phyloP scores from a whole-genome alignment of 2,113 vertebrate genomes.

The Martes martes region DNA sequence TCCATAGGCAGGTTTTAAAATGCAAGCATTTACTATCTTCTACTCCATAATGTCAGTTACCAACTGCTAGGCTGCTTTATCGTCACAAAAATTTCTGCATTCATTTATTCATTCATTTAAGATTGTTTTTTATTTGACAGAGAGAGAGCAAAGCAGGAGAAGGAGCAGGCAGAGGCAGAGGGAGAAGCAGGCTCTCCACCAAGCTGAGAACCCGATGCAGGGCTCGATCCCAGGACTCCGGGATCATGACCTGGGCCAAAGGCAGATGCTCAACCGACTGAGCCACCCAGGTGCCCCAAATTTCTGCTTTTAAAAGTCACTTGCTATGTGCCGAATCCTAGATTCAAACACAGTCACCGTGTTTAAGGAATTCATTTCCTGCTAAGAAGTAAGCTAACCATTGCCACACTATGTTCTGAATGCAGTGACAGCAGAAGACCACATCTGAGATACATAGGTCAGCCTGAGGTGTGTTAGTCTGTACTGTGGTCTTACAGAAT shows the following conservation, averaged over 20 bases:
- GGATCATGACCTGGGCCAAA: too few species aligned
- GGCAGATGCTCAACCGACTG: too few species aligned
- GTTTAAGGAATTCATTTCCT: background rate
- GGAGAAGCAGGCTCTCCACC: too few species aligned
- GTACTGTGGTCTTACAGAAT: background rate
- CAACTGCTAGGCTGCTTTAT: background rate
- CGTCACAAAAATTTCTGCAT: background rate
- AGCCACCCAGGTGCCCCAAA: too few species aligned
- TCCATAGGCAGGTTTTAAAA: background rate
- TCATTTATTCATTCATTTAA: too few species aligned
- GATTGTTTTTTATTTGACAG: too few species aligned
- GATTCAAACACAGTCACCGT: background rate
- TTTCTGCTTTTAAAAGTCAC: background rate
- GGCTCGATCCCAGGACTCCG: too few species aligned
- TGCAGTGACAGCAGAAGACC: background rate
- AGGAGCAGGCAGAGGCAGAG: too few species aligned
- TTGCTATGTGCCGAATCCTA: background rate
- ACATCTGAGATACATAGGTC: rapidly evolving
- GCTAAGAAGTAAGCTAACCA: background rate
- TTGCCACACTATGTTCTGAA: background rate
- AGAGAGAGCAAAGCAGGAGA: too few species aligned
- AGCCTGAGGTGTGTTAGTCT: too few species aligned
- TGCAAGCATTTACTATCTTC: background rate
- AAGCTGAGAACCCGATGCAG: too few species aligned
- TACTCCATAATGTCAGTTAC: background rate